Evolutionary conservation across 2,888 invertebrate genomes (phyloP), one percentile per base, ranked within the genome.

Genomic region (Meloe dianella): DNA sequence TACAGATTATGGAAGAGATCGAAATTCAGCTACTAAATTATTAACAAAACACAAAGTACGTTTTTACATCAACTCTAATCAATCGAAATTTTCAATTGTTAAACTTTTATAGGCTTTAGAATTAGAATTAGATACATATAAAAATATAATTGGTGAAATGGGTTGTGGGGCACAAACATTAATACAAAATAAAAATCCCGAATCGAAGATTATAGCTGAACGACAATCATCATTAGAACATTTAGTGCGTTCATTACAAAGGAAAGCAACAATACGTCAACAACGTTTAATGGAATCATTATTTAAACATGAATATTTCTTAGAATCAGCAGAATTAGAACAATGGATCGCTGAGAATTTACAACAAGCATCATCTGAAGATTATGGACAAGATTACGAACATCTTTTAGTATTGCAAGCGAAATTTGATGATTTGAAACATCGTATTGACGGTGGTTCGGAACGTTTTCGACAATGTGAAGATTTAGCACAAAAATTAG

Each of bases 321-420:
- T 92, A 0, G 97, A 97, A 83, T 94, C 94, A 60, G 91, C 92
- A 2, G 97, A 97, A 78, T 86, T 97, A 51, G 95, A 96, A 80
- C 89, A 91, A 76, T 97, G 97, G 96, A 95, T 98, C 61, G 90
- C 91, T 71, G 96, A 97, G 75, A 95, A 97, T 81, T 90, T 93
- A 78, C 92, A 94, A 61, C 91, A 92, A 0, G 96, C 97, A 1
- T 91, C 92, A 60, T 94, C 93, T 64, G 96, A 97, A 78, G 97
- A 97, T 81, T 97, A 95, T 78, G 97, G 97, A 0, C 94, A 94
- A 81, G 97, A 98, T 82, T 97, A 93, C 78, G 96, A 96, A 77
- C 96, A 96, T 84, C 84, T 96, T 61, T 81, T 94, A 84, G 91
- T 94, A 65, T 84, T 97, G 32, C 92, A 94, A 80, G 92, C 92